phyloP scores from a whole-genome alignment of 1,140 invertebrate genomes.

The Scaptomyza hsui region DNA sequence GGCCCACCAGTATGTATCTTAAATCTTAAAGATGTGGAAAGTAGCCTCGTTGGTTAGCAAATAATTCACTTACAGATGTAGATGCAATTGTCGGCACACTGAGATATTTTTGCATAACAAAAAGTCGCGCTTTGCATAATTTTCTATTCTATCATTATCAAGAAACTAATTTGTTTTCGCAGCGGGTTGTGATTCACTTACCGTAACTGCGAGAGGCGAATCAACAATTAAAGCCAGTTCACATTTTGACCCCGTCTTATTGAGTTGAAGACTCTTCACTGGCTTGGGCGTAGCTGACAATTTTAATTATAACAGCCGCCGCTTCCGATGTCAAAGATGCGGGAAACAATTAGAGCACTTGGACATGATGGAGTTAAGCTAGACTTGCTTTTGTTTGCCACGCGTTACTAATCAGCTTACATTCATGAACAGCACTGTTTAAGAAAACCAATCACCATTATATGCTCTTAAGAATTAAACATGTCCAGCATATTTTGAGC shows the following conservation, averaged over 20 bases:
- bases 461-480: neutral
- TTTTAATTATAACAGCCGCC: constrained; percentile 65
- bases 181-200: constrained; percentile 39
- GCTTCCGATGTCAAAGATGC: constrained; percentile 78
- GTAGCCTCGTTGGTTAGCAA: neutral
- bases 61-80: constrained; percentile 28
- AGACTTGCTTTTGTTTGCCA: constrained; percentile 38
- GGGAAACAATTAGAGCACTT: constrained; percentile 76
- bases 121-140: constrained; percentile 68
- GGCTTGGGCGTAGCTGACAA: constrained; percentile 72
- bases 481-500: neutral
- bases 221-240: constrained; percentile 69
- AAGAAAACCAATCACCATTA: neutral
- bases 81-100: constrained; percentile 14
- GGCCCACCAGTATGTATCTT: constrained; percentile 1
- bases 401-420: constrained; percentile 52
- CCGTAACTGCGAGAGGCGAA: constrained; percentile 23
- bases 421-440: neutral
- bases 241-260: constrained; percentile 71
- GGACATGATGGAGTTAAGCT: constrained; percentile 44
- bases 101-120: constrained; percentile 65
- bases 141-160: constrained; percentile 22
- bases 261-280: constrained; percentile 46
- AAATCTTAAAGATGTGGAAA: constrained; percentile 1
- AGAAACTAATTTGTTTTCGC: constrained; percentile 39